A percentile compares a stretch with the other conserved stretches of the same genome.
Conservation (phyloP, 2,888 invertebrate species). For the Apantesis nais region DNA sequence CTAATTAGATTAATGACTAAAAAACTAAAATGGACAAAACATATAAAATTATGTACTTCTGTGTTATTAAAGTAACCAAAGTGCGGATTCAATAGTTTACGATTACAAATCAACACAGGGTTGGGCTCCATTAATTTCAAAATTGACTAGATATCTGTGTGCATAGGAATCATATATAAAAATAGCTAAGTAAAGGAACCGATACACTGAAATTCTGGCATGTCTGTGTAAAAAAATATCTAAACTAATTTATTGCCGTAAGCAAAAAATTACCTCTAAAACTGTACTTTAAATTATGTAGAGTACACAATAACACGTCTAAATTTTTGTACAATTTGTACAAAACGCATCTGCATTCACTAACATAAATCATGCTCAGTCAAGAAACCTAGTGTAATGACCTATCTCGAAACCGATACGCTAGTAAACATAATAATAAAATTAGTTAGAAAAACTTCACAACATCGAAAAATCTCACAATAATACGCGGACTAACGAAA, state of each 20-base stretch:
- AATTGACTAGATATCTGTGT: slow-evolving; percentile 86
- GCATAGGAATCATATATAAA: slow-evolving; percentile 83
- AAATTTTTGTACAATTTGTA: slow-evolving; percentile 81
- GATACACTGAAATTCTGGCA: slow-evolving; percentile 81
- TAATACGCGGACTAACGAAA: slow-evolving; percentile 62
- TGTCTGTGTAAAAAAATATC: slow-evolving; percentile 72
- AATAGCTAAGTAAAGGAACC: slow-evolving; percentile 84
- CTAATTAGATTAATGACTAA: slow-evolving; percentile 69
- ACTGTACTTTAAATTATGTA: slow-evolving; percentile 81
- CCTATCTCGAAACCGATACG: slow-evolving; percentile 57
- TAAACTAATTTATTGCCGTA: slow-evolving; percentile 76
- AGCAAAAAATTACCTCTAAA: slow-evolving; percentile 75
- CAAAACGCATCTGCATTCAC: slow-evolving; percentile 70
- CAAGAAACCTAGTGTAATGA: slow-evolving; percentile 65
- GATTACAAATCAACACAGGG: slow-evolving; percentile 70
- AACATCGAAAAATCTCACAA: slow-evolving; percentile 65
- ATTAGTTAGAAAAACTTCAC: slow-evolving; percentile 60
- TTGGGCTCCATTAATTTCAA: slow-evolving; percentile 82
- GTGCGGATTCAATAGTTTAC: slow-evolving; percentile 67
- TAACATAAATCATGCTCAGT: slow-evolving; percentile 70
- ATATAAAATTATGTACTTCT: slow-evolving; percentile 76
- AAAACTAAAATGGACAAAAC: slow-evolving; percentile 80
- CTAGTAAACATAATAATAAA: slow-evolving; percentile 56
- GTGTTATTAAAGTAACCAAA: slow-evolving; percentile 70
- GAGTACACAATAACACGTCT: slow-evolving; percentile 77